Base-by-base conservation (phyloP, 1,140 invertebrate species). In the Eurosta solidaginis region DNA sequence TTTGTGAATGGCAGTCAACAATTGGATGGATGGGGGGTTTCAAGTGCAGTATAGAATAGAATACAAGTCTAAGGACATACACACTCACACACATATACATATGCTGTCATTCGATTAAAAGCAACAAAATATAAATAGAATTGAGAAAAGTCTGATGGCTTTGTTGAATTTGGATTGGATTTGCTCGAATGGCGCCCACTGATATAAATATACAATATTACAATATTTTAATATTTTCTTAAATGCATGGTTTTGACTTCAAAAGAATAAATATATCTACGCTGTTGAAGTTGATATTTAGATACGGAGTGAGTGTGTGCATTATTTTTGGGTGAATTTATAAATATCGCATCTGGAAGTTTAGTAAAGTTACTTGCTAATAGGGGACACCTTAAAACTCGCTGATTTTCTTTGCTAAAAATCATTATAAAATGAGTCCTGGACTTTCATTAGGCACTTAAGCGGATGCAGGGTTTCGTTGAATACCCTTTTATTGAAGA, bases 161-260 rank as follows among this genome's bases (percentile, higher is more conserved):
- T 59, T 59, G 29, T 59, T 68, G 59, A 40, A 33, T 68, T n/a
- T 68, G 59, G 33, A 68, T 68, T 68, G 33, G 59, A 68, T 68
- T 68, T 68, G 59, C 36, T 40, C 27, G n/a, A 22, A 29, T 33
- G 36, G 1, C 0, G 36, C n/a, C 6, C 29, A 12, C 29, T 10
- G 5, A 68, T 33, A 42, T 40, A 29, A 25, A 29, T 29, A 12
- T 12, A 6, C 10, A 9, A 20, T 22, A 36, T 40, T 36, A 14
- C 59, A 2, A 20, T 68, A 14, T 40, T 68, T 68, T 22, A 59
- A 33, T 59, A 59, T 33, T 22, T 36, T 59, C 54, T 59, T 22
- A 33, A 59, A 59, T 33, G 54, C 27, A 59, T 59, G 54, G 54
- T 59, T 59, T 36, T 59, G 54, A 59, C 54, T 59, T 59, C 54